Percentiles rank a stretch among this genome's conserved stretches.
These are phyloP conservation scores for Myripristis murdjan DNA, from an alignment of 2,797 vertebrate species.

Conservation along the genomic window DNA sequence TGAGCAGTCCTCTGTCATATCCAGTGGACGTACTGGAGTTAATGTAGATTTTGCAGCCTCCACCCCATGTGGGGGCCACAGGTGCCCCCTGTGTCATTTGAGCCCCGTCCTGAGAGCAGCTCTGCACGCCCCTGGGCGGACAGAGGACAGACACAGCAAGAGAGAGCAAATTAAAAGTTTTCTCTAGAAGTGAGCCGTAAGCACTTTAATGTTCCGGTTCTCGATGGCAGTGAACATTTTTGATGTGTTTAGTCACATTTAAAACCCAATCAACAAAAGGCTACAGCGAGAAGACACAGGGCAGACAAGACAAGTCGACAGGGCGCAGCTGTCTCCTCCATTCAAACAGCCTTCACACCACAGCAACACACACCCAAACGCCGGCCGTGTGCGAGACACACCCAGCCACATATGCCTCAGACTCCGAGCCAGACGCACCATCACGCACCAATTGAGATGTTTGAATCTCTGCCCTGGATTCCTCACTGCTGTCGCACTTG, in stretches of 20 bases:
- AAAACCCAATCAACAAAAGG: background rate
- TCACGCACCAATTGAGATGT: slow-evolving; percentile 56
- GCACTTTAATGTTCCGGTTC: background rate
- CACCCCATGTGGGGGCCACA: too few species aligned
- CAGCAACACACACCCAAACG: background rate
- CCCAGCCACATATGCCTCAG: slow-evolving; percentile 69
- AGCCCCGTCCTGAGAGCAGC: too few species aligned
- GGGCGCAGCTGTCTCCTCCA: slow-evolving; percentile 66
- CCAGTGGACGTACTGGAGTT: too few species aligned
- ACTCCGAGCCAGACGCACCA: slow-evolving; percentile 34
- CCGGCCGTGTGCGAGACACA: slow-evolving; percentile 62
- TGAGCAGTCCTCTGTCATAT: too few species aligned
- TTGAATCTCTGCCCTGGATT: slow-evolving; percentile 65
- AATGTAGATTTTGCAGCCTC: too few species aligned
- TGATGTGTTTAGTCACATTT: background rate
- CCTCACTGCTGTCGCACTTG: slow-evolving; percentile 26
- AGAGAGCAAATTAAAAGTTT: too few species aligned
- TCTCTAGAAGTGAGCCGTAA: too few species aligned
- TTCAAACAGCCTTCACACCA: slow-evolving; percentile 21
- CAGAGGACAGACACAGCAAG: too few species aligned
- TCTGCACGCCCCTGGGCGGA: too few species aligned
- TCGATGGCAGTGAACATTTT: background rate
- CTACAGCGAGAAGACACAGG: slow-evolving; percentile 5
- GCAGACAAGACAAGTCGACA: slow-evolving; percentile 14
- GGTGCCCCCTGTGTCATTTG: too few species aligned